Percentiles rank a stretch among this genome's conserved stretches.
phyloP scores from a whole-genome alignment of 2,888 invertebrate species.

The Apotomis turbidana region DNA sequence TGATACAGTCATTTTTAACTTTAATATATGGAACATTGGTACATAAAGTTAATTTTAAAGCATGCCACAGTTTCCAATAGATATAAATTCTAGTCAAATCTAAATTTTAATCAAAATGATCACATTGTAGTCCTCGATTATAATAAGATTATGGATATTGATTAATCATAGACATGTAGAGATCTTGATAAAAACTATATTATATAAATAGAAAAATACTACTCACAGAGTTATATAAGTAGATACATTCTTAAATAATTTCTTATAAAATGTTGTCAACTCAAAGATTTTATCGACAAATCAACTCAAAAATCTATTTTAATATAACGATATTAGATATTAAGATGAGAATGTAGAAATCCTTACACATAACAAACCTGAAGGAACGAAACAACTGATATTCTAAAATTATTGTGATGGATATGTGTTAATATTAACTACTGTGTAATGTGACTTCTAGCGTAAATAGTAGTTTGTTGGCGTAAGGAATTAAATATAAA shows the following conservation, averaged over 20 bases:
- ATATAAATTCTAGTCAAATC: slow-evolving; percentile 78
- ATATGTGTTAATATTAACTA: slow-evolving; percentile 76
- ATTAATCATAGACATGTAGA: slow-evolving; percentile 31
- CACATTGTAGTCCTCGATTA: slow-evolving; percentile 52
- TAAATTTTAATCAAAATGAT: slow-evolving; percentile 66
- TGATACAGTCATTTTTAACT: not conserved
- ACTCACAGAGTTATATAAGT: slow-evolving; percentile 45
- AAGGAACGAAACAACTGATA: slow-evolving; percentile 81
- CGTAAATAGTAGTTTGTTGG: slow-evolving; percentile 41
- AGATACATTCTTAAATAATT: slow-evolving; percentile 52
- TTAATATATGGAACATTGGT: slow-evolving; percentile 5
- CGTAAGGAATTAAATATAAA: slow-evolving; percentile 24
- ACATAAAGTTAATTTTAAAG: slow-evolving; percentile 3
- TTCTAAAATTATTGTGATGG: slow-evolving; percentile 83
- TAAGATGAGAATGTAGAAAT: slow-evolving; percentile 49
- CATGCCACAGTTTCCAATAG: slow-evolving; percentile 53
- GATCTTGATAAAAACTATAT: slow-evolving; percentile 46
- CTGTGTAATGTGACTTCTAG: slow-evolving; percentile 61
- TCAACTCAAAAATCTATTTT: slow-evolving; percentile 68
- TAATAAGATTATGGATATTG: slow-evolving; percentile 33
- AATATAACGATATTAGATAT: slow-evolving; percentile 55
- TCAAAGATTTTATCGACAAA: slow-evolving; percentile 81
- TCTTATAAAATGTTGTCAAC: slow-evolving; percentile 66
- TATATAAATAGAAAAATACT: slow-evolving; percentile 49
- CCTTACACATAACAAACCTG: slow-evolving; percentile 60